Conservation (phyloP, 1,140 invertebrate genomes). For the Solenopsis invicta region DNA sequence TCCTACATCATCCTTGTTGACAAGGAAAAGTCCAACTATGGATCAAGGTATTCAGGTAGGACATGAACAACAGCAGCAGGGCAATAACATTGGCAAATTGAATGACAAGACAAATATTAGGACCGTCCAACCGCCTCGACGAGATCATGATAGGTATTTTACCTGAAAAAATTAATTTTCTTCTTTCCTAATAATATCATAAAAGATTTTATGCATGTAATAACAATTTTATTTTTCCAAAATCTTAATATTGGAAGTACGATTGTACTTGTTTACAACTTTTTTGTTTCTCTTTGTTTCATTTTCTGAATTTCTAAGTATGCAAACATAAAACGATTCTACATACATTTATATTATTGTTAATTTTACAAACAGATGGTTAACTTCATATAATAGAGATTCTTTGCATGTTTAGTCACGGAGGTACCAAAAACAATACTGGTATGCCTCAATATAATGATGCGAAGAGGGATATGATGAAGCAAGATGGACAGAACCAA, state of each 20-base stretch:
- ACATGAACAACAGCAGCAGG: constrained; percentile 84
- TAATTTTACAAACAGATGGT: constrained; percentile 1
- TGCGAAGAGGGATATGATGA: constrained; percentile 78
- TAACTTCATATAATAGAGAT: not conserved
- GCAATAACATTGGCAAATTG: constrained; percentile 81
- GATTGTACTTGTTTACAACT: not conserved
- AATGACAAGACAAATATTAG: constrained; percentile 83
- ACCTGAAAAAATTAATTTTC: not conserved
- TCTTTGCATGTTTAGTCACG: constrained; percentile 72
- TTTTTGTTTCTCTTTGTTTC: not conserved
- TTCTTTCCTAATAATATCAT: constrained; percentile 18
- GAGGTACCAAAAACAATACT: constrained; percentile 80
- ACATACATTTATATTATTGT: constrained; percentile 7
- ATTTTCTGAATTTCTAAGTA: not conserved
- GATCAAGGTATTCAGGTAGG: constrained; percentile 93
- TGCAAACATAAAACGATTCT: not conserved
- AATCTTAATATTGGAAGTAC: constrained; percentile 13
- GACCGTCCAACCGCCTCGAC: constrained; percentile 82
- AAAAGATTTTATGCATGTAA: not conserved
- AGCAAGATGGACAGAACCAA: constrained; percentile 79
- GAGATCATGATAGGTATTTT: constrained; percentile 83
- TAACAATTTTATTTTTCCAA: not conserved
- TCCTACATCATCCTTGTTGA: constrained; percentile 89
- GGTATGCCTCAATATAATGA: constrained; percentile 84
- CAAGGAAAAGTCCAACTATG: constrained; percentile 93